Evolutionary conservation across 2,113 vertebrate genomes (phyloP).

Genomic region (Ginglymostoma cirratum): DNA sequence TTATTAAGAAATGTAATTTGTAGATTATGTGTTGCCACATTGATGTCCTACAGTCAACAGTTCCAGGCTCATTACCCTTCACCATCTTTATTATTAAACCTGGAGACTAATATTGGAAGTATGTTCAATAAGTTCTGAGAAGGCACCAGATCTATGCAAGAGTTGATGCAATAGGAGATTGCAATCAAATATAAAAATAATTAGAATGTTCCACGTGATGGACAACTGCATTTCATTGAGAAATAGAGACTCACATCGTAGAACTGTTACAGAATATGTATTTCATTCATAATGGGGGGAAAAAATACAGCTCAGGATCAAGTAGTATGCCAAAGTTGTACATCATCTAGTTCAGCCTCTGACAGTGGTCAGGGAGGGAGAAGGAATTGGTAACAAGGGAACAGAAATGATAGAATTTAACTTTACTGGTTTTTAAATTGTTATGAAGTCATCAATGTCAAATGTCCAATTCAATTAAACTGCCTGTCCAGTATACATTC

Average conservation of each 20-base stretch:
- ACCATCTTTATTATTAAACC: neutral
- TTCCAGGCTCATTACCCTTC: neutral
- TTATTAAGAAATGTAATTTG: neutral
- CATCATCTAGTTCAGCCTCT: neutral
- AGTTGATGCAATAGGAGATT: neutral
- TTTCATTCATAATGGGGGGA: neutral
- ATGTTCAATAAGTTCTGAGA: neutral
- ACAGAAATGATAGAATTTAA: neutral
- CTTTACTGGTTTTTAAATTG: neutral
- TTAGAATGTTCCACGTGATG: neutral
- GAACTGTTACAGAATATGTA: neutral
- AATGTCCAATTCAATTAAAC: conserved; percentile 25
- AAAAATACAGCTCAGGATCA: neutral
- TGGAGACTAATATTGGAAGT: neutral
- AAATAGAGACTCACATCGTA: neutral
- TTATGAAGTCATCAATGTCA: conserved; percentile 2
- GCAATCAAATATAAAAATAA: neutral
- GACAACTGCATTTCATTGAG: neutral
- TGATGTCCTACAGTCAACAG: neutral
- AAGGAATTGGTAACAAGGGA: neutral
- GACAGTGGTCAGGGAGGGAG: neutral
- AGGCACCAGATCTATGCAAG: neutral
- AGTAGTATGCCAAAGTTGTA: neutral
- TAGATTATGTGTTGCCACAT: too few species aligned
- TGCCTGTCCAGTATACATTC: neutral